Evolutionary conservation across 2,113 vertebrate genomes (phyloP).

Genomic region (Connochaetes taurinus): DNA sequence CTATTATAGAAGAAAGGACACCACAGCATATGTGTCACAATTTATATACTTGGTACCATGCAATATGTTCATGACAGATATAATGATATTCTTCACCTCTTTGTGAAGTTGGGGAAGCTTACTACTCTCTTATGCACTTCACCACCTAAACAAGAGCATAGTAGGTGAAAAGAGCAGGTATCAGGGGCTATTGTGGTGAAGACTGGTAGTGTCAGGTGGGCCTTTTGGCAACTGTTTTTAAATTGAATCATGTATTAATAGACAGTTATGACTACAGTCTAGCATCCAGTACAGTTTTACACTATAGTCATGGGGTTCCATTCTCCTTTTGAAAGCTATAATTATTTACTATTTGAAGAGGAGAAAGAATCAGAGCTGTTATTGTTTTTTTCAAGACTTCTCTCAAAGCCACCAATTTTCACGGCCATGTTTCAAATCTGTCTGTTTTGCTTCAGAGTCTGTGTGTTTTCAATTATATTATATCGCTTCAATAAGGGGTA

Average conservation of each 20-base stretch:
- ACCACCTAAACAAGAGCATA: background rate
- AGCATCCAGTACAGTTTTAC: background rate
- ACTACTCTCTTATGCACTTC: background rate
- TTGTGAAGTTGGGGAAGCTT: background rate
- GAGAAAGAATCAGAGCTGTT: background rate
- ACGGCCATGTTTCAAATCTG: background rate
- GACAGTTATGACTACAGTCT: background rate
- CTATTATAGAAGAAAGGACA: background rate
- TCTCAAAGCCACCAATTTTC: background rate
- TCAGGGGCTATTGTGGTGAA: background rate
- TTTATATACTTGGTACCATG: background rate
- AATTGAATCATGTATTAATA: background rate
- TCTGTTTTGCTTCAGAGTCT: background rate
- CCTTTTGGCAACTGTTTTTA: background rate
- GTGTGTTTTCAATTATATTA: background rate
- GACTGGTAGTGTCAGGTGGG: background rate
- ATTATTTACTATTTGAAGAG: slow-evolving; percentile 12
- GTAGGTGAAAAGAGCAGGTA: background rate
- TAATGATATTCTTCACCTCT: background rate
- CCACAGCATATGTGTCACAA: background rate
- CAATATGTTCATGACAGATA: background rate
- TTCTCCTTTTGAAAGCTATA: background rate
- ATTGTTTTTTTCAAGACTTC: background rate
- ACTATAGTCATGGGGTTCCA: background rate
- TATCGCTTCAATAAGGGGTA: background rate